Base-by-base conservation (phyloP, 2,888 invertebrate species). In the Troides helena region DNA sequence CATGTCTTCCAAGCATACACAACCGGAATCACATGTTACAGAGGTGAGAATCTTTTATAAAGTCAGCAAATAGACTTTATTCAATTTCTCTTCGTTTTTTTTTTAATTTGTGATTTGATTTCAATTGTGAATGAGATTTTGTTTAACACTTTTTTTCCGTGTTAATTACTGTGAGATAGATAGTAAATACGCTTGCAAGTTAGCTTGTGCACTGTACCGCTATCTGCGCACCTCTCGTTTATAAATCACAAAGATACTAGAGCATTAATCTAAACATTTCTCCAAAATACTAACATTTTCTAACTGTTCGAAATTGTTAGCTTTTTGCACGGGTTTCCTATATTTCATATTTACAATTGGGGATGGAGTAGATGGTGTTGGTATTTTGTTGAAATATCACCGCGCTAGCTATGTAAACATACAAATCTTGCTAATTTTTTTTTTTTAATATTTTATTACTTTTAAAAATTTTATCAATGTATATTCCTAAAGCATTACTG, bases 251-350 rank as follows among this genome's bases (percentile, higher is more conserved):
- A 77, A 73, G 75, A 81, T 79, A 77, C 75, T 78, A 77, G 76
- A 81, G 77, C 83, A 75, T 78, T 73, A 80, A 74, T 67, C 69
- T 79, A 80, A 76, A 76, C 77, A 81, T 88, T 91, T 92, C 88
- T 87, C 91, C 92, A 92, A 92, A 92, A 92, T 92, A 92, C 92
- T 92, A 91, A 92, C 92, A 87, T 85, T 80, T 78, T 87, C 84
- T 85, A 85, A 88, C 80, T 77, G 77, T 74, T 76, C 74, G 74
- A 79, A 74, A 72, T 74, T 74, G 79, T 77, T 79, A 77, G 81
- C 83, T 87, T 85, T 74, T 79, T 82, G 85, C 85, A 87, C 87
- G 86, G 81, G 81, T 79, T 73, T 75, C 30, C 84, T n/a, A 1
- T 77, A 78, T 74, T 79, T 76, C 77, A 74, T 76, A 74, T 74